Conservation (phyloP, 2,113 vertebrate genomes). For the Rousettus leschenaultii region DNA sequence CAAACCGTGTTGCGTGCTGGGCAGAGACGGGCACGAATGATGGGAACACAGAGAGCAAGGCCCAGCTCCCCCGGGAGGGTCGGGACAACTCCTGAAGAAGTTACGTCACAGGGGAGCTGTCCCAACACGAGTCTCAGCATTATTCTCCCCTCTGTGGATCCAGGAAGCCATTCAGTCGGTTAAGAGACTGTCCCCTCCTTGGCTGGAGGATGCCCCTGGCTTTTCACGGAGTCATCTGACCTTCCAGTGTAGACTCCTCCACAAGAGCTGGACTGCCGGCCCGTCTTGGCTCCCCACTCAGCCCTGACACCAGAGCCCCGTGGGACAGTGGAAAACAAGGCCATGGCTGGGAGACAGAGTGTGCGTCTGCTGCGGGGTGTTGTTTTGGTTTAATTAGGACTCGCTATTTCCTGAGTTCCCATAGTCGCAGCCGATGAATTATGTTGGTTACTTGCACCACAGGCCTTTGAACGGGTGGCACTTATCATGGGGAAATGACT, state of each 20-base stretch:
- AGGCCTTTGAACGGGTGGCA: slow-evolving; percentile 22
- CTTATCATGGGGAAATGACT: neutral
- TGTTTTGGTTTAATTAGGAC: slow-evolving; percentile 55
- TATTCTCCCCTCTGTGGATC: neutral
- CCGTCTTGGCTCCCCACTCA: neutral
- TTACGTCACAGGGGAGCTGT: neutral
- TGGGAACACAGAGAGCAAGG: no score
- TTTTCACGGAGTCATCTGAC: neutral
- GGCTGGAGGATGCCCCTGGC: neutral
- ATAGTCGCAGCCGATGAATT: slow-evolving; percentile 36
- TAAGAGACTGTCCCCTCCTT: neutral
- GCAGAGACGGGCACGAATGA: neutral
- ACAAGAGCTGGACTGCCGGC: neutral
- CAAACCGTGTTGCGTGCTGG: no score
- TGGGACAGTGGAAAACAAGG: neutral
- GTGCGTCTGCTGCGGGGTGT: slow-evolving; percentile 2
- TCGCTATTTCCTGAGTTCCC: slow-evolving; percentile 53
- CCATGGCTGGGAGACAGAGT: neutral
- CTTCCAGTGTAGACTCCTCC: neutral
- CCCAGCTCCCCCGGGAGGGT: neutral
- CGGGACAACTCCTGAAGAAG: neutral
- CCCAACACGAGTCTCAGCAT: neutral
- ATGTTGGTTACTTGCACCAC: neutral
- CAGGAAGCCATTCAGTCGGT: neutral
- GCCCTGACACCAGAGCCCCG: neutral